These are phyloP conservation scores for Prenolepis imparis DNA, from an alignment of 2,888 invertebrate genomes.

Conservation along the genomic window DNA sequence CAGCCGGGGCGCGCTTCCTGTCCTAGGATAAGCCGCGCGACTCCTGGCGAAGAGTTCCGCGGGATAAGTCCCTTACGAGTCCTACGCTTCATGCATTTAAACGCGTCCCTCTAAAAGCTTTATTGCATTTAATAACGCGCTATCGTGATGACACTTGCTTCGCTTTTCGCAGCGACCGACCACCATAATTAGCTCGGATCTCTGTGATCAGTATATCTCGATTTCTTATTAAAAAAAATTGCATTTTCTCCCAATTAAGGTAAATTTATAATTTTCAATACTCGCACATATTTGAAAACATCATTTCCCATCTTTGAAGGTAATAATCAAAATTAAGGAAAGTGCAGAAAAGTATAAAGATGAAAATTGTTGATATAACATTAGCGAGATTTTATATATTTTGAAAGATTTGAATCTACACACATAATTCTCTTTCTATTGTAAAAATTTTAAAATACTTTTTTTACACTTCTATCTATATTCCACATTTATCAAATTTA, in stretches of 20 bases:
- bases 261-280: constrained; percentile 7
- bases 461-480: background rate
- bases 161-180: background rate
- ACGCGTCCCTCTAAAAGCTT: constrained; percentile 77
- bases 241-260: background rate
- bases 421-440: too few relatives aligned
- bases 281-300: background rate
- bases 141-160: constrained; percentile 56
- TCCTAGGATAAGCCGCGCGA: constrained; percentile 63
- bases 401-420: background rate
- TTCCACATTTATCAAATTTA: too few relatives aligned
- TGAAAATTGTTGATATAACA: background rate
- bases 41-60: constrained; percentile 36
- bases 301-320: background rate
- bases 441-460: background rate
- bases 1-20: constrained; percentile 54
- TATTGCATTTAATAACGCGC: constrained; percentile 72
- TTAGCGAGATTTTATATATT: background rate
- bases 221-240: constrained; percentile 20
- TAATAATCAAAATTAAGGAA: background rate
- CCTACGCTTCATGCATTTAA: constrained; percentile 81
- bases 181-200: constrained; percentile 40
- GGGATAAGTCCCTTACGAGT: constrained; percentile 45
- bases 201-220: constrained; percentile 18
- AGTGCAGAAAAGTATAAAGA: background rate